Conservation (phyloP, 2,113 vertebrate genomes). For the Ursus arctos region DNA sequence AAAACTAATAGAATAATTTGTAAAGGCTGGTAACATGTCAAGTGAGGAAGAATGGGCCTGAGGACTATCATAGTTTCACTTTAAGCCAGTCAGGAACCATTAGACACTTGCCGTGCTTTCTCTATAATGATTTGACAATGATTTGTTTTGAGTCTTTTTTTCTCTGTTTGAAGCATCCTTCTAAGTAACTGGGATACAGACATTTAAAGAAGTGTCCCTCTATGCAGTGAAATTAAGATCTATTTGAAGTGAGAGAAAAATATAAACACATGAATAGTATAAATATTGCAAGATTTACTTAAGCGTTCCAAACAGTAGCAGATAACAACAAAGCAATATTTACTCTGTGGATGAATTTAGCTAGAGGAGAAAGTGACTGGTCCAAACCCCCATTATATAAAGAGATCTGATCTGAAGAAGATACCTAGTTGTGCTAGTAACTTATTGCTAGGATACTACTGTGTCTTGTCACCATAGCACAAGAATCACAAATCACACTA, state of each 20-base stretch:
- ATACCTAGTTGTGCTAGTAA: background rate
- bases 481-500: background rate
- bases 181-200: background rate
- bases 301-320: background rate
- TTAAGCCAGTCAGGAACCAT: background rate
- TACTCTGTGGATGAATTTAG: background rate
- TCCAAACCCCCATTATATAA: background rate
- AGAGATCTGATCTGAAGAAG: background rate
- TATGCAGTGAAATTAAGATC: background rate
- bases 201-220: background rate
- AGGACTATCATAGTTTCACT: background rate
- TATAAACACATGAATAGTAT: background rate
- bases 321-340: background rate
- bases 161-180: background rate
- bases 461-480: background rate
- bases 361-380: background rate
- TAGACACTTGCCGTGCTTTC: background rate
- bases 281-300: background rate
- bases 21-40: background rate
- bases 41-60: background rate
- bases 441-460: background rate
- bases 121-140: background rate
- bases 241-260: background rate
- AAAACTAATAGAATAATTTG: background rate
- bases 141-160: constrained; percentile 30